Base-by-base conservation (phyloP, 2,888 invertebrate species). In the Ganaspis brasiliensis region DNA sequence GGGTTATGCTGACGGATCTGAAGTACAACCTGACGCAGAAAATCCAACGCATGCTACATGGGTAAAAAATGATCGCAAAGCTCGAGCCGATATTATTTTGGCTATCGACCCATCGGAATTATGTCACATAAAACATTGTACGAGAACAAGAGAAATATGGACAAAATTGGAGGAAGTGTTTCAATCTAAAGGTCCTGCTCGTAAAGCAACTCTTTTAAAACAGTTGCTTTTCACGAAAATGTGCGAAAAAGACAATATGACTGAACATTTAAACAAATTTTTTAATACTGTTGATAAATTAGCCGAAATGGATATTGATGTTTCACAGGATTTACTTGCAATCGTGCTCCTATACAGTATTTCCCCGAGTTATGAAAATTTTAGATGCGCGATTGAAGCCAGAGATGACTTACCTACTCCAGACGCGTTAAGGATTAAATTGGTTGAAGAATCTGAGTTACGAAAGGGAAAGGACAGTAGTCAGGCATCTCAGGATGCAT, bases 201-300 rank as follows among this genome's bases (percentile, higher is more conserved):
- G 76, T 21, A 80, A 81, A 40, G 81, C 78, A n/a, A 79, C 61
- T n/a, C 56, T 80, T 14, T 57, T 79, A 35, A 81, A 81, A 63
- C 55, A 73, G 35, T 56, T 81, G 16, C 59, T 81, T 14, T 63
- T 78, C 24, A 21, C 57, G 5, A 78, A 78, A 74, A 81, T 81
- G 81, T 19, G 19, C 12, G 72, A 72, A 40, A 61, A 37, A n/a
- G 79, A 75, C 2, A 67, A 73, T 40, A 75, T 80, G 72, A 55
- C 63, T 55, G 80, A 80, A 24, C 79, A 81, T 70, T 19, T 80
- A n/a, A 74, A 52, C n/a, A 74, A 59, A n/a, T 79, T 76, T 26
- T 78, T 77, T 45, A 67, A 70, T 35, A 78, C 78, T 0, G 78
- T 81, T 12, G 77, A 77, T 31, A 81, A 77, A 55, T 45, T 81